phyloP scores from a whole-genome alignment of 2,797 vertebrate genomes.

The Oreonectes daqikongensis region DNA sequence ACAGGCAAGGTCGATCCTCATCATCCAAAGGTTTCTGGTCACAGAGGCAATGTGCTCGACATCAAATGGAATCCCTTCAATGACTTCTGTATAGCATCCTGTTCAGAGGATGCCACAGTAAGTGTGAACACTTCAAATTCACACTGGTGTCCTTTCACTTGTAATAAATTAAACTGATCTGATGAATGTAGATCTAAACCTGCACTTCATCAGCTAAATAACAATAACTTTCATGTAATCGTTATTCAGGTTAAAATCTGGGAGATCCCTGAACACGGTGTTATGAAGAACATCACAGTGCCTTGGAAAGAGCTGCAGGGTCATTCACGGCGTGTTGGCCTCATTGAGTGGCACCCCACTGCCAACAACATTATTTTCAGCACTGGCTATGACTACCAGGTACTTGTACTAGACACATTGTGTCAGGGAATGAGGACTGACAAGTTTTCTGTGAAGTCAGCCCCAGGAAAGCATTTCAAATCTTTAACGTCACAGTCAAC shows the following conservation, averaged over 20 bases:
- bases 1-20: conserved; percentile 89
- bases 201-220: background rate
- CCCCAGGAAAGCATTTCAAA: conserved; percentile 11
- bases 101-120: conserved; percentile 91
- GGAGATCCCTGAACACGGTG: conserved; percentile 83
- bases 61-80: conserved; percentile 96
- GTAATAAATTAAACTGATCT: background rate
- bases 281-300: conserved; percentile 80
- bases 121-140: conserved; percentile 55
- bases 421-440: conserved; percentile 9
- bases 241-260: conserved; percentile 74
- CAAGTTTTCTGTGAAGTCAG: background rate
- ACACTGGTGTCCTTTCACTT: no score
- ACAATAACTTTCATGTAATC: no score
- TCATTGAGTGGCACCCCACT: conserved; percentile 96
- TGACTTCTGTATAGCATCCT: conserved; percentile 90
- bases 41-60: conserved; percentile 91
- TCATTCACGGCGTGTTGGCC: conserved; percentile 76
- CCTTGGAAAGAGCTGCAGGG: conserved; percentile 74
- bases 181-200: background rate
- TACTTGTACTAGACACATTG: conserved; percentile 34
- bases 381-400: conserved; percentile 78
- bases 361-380: conserved; percentile 79
- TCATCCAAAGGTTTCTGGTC: conserved; percentile 88
- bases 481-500: background rate